A percentile compares a stretch with the other conserved stretches of the same genome.
Conservation (phyloP, 2,113 vertebrate genomes). For the Melanotaenia duboulayi region DNA sequence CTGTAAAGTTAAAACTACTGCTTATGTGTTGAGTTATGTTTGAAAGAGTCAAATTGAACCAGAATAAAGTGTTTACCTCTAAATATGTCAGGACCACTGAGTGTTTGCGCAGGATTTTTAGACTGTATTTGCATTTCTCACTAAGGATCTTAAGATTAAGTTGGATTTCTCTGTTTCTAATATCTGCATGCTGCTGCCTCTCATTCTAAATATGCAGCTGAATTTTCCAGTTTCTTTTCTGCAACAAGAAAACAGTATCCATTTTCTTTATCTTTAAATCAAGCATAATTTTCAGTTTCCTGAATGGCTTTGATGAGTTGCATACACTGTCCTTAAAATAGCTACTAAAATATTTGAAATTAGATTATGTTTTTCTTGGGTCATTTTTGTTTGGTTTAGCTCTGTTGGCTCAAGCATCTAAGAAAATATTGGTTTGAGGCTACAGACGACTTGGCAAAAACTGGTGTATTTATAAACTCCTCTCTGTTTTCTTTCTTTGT, state of each 20-base stretch:
- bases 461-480: slow-evolving; percentile 31
- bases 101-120: slow-evolving; percentile 39
- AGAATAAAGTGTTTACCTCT: slow-evolving; percentile 10
- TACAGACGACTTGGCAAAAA: slow-evolving; percentile 61
- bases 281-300: neutral
- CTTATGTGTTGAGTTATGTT: neutral
- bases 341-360: slow-evolving; percentile 21
- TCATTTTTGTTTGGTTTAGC: neutral
- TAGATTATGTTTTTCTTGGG: slow-evolving; percentile 18
- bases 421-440: slow-evolving; percentile 50
- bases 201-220: slow-evolving; percentile 23
- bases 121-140: slow-evolving; percentile 33
- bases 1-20: neutral
- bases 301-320: slow-evolving; percentile 7
- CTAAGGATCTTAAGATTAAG: slow-evolving; percentile 44
- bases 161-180: slow-evolving; percentile 30
- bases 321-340: slow-evolving; percentile 13
- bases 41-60: slow-evolving; percentile 8
- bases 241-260: slow-evolving; percentile 4
- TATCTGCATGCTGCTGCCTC: slow-evolving; percentile 25
- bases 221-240: slow-evolving; percentile 1
- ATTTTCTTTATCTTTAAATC: slow-evolving; percentile 15
- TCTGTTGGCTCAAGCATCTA: slow-evolving; percentile 43
- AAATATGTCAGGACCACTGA: slow-evolving; percentile 23
- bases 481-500: slow-evolving; percentile 12